Evolutionary conservation across 2,797 vertebrate genomes (phyloP).

Genomic region (Lateolabrax maculatus): DNA sequence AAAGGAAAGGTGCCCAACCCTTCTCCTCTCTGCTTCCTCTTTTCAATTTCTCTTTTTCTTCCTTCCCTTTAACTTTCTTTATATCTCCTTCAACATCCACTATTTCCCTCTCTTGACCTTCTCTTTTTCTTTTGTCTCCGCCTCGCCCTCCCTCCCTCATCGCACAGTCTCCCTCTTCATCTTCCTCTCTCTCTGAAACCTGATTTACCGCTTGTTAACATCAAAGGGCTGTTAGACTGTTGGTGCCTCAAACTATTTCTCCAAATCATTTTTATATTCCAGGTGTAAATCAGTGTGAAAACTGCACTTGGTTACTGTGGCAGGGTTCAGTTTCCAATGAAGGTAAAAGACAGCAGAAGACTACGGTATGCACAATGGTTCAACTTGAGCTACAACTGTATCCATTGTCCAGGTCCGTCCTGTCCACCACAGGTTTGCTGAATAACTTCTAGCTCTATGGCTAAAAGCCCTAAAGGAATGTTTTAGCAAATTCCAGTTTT

Average conservation of each 20-base stretch:
- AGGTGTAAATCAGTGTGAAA: slow-evolving; percentile 81
- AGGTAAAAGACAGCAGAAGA: slow-evolving; percentile 51
- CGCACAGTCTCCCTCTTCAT: slow-evolving; percentile 67
- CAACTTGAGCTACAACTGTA: slow-evolving; percentile 14
- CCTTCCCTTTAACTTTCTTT: slow-evolving; percentile 54
- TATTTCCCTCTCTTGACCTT: slow-evolving; percentile 62
- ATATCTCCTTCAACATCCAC: slow-evolving; percentile 52
- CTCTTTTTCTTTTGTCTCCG: slow-evolving; percentile 68
- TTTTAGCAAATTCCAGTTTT: slow-evolving; percentile 23
- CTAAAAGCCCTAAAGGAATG: neutral
- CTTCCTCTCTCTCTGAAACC: slow-evolving; percentile 76
- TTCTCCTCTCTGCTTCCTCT: slow-evolving; percentile 28
- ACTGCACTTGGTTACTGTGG: slow-evolving; percentile 42
- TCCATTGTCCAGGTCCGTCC: slow-evolving; percentile 46
- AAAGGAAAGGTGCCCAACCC: slow-evolving; percentile 65
- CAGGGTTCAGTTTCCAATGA: slow-evolving; percentile 60
- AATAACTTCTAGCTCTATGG: slow-evolving; percentile 33
- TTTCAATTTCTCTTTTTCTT: slow-evolving; percentile 59
- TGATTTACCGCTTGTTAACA: slow-evolving; percentile 84
- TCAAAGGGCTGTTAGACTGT: slow-evolving; percentile 79
- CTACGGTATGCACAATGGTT: slow-evolving; percentile 41
- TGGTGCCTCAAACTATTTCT: slow-evolving; percentile 81
- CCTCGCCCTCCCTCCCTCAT: slow-evolving; percentile 35
- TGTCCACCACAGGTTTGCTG: slow-evolving; percentile 32
- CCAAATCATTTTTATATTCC: slow-evolving; percentile 79